phyloP scores from a whole-genome alignment of 2,113 vertebrate species.

The Sylvietta virens region DNA sequence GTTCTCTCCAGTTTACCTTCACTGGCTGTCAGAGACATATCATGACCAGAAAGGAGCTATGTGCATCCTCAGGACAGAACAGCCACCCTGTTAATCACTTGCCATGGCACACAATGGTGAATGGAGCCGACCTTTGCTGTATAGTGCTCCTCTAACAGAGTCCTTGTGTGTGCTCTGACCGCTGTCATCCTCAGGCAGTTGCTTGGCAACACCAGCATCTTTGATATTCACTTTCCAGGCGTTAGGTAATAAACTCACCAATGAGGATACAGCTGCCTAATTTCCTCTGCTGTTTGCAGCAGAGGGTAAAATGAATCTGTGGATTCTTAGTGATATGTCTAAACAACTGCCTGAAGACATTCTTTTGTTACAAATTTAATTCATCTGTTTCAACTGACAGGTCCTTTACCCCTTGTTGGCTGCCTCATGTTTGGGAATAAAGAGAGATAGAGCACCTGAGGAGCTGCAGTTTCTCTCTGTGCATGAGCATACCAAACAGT shows the following conservation, averaged over 20 bases:
- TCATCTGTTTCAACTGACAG: neutral
- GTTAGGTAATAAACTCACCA: constrained; percentile 63
- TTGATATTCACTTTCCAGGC: neutral
- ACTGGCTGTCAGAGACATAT: neutral
- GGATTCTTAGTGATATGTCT: constrained; percentile 7
- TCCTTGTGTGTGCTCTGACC: neutral
- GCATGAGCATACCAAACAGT: neutral
- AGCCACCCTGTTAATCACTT: neutral
- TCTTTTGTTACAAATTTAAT: constrained; percentile 52
- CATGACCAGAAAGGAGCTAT: neutral
- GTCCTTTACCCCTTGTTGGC: neutral
- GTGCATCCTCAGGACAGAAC: neutral
- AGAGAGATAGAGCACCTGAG: neutral
- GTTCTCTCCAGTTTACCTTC: neutral
- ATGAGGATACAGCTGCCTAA: constrained; percentile 54
- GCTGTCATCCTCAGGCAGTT: constrained; percentile 35
- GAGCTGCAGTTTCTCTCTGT: neutral
- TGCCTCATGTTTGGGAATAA: constrained; percentile 2
- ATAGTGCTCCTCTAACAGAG: neutral
- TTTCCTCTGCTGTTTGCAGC: constrained; percentile 52
- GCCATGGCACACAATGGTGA: neutral
- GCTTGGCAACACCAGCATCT: constrained; percentile 69
- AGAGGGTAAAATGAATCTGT: constrained; percentile 41
- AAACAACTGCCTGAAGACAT: constrained; percentile 54
- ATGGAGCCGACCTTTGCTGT: neutral